Conservation (phyloP, 2,113 vertebrate genomes). For the Clarias magur region DNA sequence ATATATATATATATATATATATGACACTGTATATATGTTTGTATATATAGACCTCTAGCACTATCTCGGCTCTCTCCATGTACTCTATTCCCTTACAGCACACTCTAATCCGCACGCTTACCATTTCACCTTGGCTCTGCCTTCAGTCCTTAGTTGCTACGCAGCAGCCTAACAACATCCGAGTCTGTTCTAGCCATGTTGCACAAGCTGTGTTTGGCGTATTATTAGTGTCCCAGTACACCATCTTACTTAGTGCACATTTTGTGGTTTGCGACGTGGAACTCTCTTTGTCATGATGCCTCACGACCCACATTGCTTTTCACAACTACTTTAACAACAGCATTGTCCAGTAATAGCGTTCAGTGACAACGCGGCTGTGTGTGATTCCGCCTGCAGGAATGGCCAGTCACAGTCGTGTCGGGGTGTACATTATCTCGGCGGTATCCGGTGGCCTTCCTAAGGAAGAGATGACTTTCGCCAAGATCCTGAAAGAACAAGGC, state of each 20-base stretch:
- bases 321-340: not conserved
- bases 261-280: not conserved
- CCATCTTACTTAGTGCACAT: not conserved
- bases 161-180: no score
- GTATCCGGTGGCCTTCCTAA: slow-evolving; percentile 82
- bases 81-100: no score
- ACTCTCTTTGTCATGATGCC: not conserved
- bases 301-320: not conserved
- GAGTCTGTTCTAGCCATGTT: no score
- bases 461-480: slow-evolving; percentile 82
- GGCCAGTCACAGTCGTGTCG: slow-evolving; percentile 1
- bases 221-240: not conserved
- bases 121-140: no score
- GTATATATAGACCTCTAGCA: no score
- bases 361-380: not conserved
- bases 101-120: no score
- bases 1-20: no score
- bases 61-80: no score
- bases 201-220: no score
- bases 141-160: no score
- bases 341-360: not conserved
- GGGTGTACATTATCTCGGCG: slow-evolving; percentile 66
- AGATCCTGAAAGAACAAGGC: slow-evolving; percentile 74
- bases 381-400: slow-evolving; percentile 60
- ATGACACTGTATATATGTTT: no score